Conservation (phyloP, 1,140 invertebrate genomes). For the Tetragnatha versicolor region DNA sequence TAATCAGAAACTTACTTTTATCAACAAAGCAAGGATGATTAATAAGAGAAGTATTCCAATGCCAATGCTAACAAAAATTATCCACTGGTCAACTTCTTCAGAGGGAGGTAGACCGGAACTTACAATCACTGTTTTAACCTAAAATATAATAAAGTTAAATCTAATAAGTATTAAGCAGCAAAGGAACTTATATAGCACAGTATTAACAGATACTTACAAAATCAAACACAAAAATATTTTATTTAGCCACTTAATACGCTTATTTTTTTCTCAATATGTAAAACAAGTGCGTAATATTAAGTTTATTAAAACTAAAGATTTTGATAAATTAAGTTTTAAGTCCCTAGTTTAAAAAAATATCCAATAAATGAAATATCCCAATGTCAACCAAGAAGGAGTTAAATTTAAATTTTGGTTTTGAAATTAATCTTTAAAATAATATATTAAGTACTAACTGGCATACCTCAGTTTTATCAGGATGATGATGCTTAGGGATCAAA, state of each 20-base stretch:
- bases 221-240: background rate
- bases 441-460: background rate
- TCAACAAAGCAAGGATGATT: conserved; percentile 36
- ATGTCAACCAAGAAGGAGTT: too few species aligned
- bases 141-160: conserved; percentile 6
- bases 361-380: background rate
- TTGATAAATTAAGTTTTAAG: too few species aligned
- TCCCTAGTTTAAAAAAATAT: background rate
- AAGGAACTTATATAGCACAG: background rate
- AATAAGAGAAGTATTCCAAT: conserved; percentile 32
- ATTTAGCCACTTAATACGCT: background rate
- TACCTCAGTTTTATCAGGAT: conserved; percentile 34
- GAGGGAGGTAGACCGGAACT: conserved; percentile 8
- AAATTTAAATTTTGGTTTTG: too few species aligned
- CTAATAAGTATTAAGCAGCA: background rate
- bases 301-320: too few species aligned
- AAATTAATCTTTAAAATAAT: too few species aligned
- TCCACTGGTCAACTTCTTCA: conserved; percentile 47
- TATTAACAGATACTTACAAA: background rate
- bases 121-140: conserved; percentile 45
- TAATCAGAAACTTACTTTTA: conserved; percentile 25
- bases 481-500: conserved; percentile 8
- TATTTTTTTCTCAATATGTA: too few species aligned
- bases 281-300: too few species aligned
- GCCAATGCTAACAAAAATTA: conserved; percentile 48